Evolutionary conservation across 2,113 vertebrate genomes (phyloP).

Genomic region (Gambusia affinis): DNA sequence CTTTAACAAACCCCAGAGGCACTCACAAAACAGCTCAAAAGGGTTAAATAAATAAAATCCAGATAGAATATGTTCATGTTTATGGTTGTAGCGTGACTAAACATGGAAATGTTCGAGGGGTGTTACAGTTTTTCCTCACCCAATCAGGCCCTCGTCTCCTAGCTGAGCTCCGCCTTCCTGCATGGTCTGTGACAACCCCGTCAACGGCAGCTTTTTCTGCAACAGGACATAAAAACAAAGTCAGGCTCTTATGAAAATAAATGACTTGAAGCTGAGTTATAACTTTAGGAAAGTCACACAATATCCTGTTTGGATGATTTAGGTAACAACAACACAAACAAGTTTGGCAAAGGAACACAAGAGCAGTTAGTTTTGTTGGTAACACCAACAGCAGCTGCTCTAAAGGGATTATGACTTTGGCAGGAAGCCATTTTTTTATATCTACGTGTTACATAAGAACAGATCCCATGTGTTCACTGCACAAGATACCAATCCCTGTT

Average conservation of each 20-base stretch:
- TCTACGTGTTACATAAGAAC: constrained; percentile 46
- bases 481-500: constrained; percentile 26
- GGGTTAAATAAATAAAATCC: not conserved
- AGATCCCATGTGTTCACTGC: constrained; percentile 23
- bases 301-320: not conserved
- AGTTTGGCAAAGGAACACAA: not conserved
- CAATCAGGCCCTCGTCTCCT: constrained; percentile 89
- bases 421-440: constrained; percentile 33
- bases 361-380: not conserved
- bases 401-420: constrained; percentile 20
- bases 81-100: no score
- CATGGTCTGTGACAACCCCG: constrained; percentile 89
- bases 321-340: not conserved
- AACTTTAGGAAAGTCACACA: not conserved
- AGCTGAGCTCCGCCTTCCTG: constrained; percentile 88
- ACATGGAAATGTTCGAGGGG: no score
- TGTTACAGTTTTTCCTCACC: constrained; percentile 77
- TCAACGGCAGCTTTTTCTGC: constrained; percentile 94
- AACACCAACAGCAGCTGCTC: constrained; percentile 3
- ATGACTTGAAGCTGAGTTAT: not conserved
- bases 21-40: no score
- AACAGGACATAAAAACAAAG: constrained; percentile 35
- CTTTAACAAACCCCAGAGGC: not conserved
- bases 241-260: not conserved
- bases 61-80: not conserved